Evolutionary conservation across 2,888 invertebrate species (phyloP), one percentile per base, ranked within the genome.

Genomic region (Tetrapedia diversipes): DNA sequence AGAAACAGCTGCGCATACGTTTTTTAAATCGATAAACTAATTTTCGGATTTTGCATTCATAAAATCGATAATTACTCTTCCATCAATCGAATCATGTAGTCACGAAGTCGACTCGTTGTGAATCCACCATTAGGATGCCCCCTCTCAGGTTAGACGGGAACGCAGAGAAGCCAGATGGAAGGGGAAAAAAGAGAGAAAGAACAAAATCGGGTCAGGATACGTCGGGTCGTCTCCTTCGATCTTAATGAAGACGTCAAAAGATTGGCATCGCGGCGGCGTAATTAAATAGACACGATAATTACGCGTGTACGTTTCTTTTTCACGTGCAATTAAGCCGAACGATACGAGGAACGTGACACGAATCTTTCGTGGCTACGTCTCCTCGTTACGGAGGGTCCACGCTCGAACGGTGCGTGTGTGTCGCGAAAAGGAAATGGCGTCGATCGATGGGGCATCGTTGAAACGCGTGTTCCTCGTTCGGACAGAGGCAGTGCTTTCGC

Each of bases 341-440:
- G 65, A 64, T 69, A 54, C 43, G 39, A 45, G 64, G 37, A 64
- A 69, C 68, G 68, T 69, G 68, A 69, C 51, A 43, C 43, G 68
- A 68, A 68, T 64, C 27, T 51, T 53, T 63, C 24, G 19, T 11
- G 0, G 22, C 32, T 41, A 34, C 51, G 19, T 63, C 51, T 51
- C 22, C 68, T 43, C 53, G 14, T 27, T 24, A 32, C 29, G 43
- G 14, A n/a, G n/a, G 2, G 41, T 32, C 16, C 51, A 43, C 43
- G 64, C 19, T 37, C 34, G 43, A 43, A 16, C 65, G 19, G 24
- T 34, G n/a, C n/a, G n/a, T n/a, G n/a, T n/a, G n/a, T n/a, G 47
- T 68, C 61, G 68, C 11, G 49, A 67, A 67, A 41, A 59, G 71
- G 71, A 67, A 71, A 53, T 22, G 29, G 59, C 59, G 45, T 29